Percentiles rank a stretch among this genome's conserved stretches.
phyloP scores from a whole-genome alignment of 2,797 vertebrate genomes.

The Sebastes iracundus region DNA sequence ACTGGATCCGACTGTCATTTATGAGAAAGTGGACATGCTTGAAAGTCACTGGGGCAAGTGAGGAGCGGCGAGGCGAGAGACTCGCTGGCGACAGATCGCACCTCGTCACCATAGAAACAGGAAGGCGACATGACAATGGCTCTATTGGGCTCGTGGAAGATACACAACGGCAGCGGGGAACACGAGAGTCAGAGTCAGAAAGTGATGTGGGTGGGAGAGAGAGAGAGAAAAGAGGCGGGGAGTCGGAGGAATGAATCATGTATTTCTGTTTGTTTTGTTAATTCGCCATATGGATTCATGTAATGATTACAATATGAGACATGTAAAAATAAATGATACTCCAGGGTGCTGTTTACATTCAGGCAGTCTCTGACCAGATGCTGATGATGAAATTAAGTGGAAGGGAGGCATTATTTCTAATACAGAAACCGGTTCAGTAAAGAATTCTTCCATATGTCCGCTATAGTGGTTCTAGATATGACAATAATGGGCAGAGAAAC shows the following conservation, averaged over 20 bases:
- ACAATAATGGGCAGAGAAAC: neutral
- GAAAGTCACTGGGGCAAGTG: conserved; percentile 73
- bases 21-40: conserved; percentile 67
- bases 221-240: conserved; percentile 4
- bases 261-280: conserved; percentile 68
- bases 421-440: neutral
- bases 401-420: neutral
- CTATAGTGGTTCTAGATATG: neutral
- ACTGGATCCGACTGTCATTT: conserved; percentile 30
- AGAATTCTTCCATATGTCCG: neutral
- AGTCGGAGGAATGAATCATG: conserved; percentile 51
- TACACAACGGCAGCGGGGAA: conserved; percentile 44
- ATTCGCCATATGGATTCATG: conserved; percentile 47
- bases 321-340: conserved; percentile 19
- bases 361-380: conserved; percentile 24
- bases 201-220: conserved; percentile 28
- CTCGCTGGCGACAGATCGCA: conserved; percentile 74
- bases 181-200: conserved; percentile 53
- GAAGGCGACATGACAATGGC: conserved; percentile 78
- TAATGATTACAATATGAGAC: conserved; percentile 40
- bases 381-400: conserved; percentile 12
- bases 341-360: conserved; percentile 26
- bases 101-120: conserved; percentile 90
- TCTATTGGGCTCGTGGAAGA: conserved; percentile 68
- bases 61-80: conserved; percentile 67